Evolutionary conservation across 2,888 invertebrate genomes (phyloP).

Genomic region (Branchellion lobata): DNA sequence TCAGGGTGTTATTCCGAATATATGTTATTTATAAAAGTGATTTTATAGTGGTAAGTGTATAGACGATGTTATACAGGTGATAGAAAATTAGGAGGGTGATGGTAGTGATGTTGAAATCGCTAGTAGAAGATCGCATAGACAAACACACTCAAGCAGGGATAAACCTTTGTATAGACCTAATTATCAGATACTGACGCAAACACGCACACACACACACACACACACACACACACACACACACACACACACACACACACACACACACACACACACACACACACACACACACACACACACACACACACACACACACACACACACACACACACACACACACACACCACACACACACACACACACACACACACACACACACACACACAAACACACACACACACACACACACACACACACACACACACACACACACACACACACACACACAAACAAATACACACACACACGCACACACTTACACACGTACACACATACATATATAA

Average conservation of each 20-base stretch:
- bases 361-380: too few species aligned
- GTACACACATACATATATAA: neutral
- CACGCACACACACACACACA: constrained; percentile 40
- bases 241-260: constrained; percentile 15
- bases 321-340: too few species aligned
- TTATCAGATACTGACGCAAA: neutral
- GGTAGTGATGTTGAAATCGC: too few species aligned
- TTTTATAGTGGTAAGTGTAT: too few species aligned
- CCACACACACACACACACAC: too few species aligned
- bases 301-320: too few species aligned
- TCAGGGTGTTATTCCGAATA: too few species aligned
- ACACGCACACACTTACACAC: constrained; percentile 21
- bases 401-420: neutral
- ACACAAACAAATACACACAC: constrained; percentile 18
- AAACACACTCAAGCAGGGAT: constrained; percentile 1
- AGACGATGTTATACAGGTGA: too few species aligned
- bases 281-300: constrained; percentile 24
- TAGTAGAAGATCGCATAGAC: too few species aligned
- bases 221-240: constrained; percentile 6
- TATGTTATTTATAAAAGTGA: too few species aligned
- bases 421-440: constrained; percentile 16
- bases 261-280: neutral
- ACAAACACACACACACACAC: constrained; percentile 24
- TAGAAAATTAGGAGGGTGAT: too few species aligned
- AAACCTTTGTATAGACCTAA: neutral